A percentile compares a stretch with the other conserved stretches of the same genome.
phyloP scores from a whole-genome alignment of 2,113 vertebrate genomes.

The Cisticola juncidis region DNA sequence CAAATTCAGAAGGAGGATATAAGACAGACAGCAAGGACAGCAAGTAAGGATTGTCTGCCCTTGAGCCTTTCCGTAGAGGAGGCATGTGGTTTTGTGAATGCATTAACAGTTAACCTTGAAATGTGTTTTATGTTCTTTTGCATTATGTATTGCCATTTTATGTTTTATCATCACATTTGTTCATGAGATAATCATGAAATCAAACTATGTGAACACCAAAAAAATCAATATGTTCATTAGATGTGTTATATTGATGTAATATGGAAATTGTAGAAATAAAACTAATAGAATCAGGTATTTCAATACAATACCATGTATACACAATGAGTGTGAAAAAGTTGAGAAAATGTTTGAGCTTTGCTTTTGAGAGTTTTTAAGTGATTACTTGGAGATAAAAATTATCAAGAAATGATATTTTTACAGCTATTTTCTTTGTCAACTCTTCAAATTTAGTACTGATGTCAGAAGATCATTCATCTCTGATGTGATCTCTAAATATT shows the following conservation, averaged over 20 bases:
- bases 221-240: not conserved
- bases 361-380: not conserved
- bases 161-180: not conserved
- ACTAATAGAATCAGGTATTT: not conserved
- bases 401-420: not conserved
- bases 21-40: not conserved
- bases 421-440: not conserved
- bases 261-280: not conserved
- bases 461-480: not conserved
- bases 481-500: not conserved
- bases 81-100: not conserved
- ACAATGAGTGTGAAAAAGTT: not conserved
- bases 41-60: not conserved
- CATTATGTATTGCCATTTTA: not conserved
- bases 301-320: not conserved
- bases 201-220: not conserved
- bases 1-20: not conserved
- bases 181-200: not conserved
- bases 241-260: not conserved
- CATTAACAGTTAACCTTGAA: not conserved
- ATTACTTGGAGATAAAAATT: not conserved
- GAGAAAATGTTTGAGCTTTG: not conserved
- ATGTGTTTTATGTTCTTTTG: not conserved
- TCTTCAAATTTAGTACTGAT: not conserved
- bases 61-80: not conserved